Evolutionary conservation across 2,113 vertebrate species (phyloP).

Genomic region (Plotosus lineatus): DNA sequence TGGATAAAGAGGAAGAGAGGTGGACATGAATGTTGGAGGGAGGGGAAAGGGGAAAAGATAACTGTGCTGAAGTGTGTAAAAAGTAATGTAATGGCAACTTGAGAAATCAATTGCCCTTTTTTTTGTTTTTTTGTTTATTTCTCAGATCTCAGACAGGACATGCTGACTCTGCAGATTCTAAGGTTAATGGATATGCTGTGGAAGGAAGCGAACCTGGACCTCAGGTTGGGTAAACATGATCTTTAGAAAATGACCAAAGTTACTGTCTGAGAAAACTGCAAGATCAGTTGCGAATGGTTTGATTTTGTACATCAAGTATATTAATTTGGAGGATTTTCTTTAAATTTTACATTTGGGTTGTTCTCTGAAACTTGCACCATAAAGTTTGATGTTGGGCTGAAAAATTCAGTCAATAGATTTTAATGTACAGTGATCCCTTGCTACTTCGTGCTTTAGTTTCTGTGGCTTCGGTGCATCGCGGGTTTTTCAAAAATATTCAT

Average conservation of each 20-base stretch:
- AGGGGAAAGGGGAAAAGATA: not conserved
- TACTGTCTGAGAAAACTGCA: not conserved
- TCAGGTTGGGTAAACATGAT: constrained; percentile 75
- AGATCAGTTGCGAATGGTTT: not conserved
- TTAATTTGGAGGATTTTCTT: too few species aligned
- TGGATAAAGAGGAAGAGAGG: not conserved
- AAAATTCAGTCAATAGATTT: too few species aligned
- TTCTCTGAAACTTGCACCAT: too few species aligned
- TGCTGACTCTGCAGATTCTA: constrained; percentile 93
- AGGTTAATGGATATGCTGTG: constrained; percentile 94
- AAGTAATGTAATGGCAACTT: not conserved
- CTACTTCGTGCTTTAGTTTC: too few species aligned
- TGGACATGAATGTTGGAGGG: constrained; percentile 1
- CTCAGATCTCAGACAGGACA: constrained; percentile 92
- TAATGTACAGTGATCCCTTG: too few species aligned
- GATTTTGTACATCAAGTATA: too few species aligned
- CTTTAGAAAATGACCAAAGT: not conserved
- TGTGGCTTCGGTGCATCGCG: too few species aligned
- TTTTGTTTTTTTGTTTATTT: too few species aligned
- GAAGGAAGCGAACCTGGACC: constrained; percentile 94
- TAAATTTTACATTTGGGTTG: too few species aligned
- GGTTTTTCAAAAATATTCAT: too few species aligned
- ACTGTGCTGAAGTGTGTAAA: not conserved
- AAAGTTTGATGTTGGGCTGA: too few species aligned
- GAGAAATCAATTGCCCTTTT: constrained; percentile 9